These are phyloP conservation scores for Slavum lentiscoides DNA, from an alignment of 2,888 invertebrate species.

Conservation along the genomic window DNA sequence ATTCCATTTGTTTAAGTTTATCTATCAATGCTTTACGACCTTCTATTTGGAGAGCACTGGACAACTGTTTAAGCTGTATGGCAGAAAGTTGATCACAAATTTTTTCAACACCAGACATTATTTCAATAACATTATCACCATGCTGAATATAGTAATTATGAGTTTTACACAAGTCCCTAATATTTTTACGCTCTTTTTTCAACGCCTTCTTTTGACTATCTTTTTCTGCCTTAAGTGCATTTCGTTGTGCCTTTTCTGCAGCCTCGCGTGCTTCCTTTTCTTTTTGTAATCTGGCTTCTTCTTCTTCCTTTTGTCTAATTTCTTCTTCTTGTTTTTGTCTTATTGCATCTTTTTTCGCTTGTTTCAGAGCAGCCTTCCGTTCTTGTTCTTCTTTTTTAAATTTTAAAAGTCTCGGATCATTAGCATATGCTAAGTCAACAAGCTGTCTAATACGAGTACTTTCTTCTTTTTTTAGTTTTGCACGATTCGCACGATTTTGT, in stretches of 20 bases:
- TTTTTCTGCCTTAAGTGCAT: conserved; percentile 80
- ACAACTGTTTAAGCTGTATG: conserved; percentile 74
- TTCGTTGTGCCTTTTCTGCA: conserved; percentile 79
- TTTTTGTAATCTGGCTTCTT: conserved; percentile 64
- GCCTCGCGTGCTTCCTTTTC: conserved; percentile 79
- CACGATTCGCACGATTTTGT: conserved; percentile 90
- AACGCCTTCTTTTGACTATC: conserved; percentile 83
- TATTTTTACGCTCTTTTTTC: conserved; percentile 81
- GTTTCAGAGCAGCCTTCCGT: conserved; percentile 82
- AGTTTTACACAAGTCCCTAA: conserved; percentile 78
- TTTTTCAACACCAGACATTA: conserved; percentile 91
- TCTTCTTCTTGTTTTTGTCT: conserved; percentile 76
- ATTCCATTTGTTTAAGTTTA: conserved; percentile 73
- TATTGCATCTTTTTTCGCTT: conserved; percentile 79
- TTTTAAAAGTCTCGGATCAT: conserved; percentile 88
- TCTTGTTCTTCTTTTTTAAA: conserved; percentile 95
- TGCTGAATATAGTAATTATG: conserved; percentile 76
- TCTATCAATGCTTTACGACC: conserved; percentile 71
- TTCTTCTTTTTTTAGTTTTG: conserved; percentile 95
- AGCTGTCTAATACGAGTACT: conserved; percentile 86
- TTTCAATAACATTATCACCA: conserved; percentile 73
- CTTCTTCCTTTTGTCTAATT: conserved; percentile 73
- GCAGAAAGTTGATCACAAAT: conserved; percentile 80
- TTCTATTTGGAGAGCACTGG: conserved; percentile 62
- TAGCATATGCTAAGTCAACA: conserved; percentile 91